Conservation (phyloP, 1,140 invertebrate species). For the Hypsibius dujardini region DNA sequence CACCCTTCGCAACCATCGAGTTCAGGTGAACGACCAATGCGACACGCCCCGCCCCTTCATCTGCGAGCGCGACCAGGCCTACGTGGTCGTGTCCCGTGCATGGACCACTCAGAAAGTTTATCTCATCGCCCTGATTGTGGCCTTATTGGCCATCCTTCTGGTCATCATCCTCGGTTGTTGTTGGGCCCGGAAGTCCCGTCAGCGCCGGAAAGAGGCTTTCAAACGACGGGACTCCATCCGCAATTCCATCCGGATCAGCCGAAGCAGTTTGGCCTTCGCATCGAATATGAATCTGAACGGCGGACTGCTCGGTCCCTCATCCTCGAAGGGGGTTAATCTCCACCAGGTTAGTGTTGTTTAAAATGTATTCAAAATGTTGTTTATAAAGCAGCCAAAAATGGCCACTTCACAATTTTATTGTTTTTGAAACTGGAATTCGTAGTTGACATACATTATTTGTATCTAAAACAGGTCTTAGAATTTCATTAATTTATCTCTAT, state of each 20-base stretch:
- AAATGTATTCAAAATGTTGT: too few relatives aligned
- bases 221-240: constrained; percentile 77
- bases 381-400: too few relatives aligned
- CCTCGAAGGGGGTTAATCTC: too few relatives aligned
- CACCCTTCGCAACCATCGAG: constrained; percentile 47
- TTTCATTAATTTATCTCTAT: too few relatives aligned
- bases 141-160: constrained; percentile 51
- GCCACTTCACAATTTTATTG: too few relatives aligned
- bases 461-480: too few relatives aligned
- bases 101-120: constrained; percentile 55
- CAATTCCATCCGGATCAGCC: constrained; percentile 49
- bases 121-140: constrained; percentile 57
- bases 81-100: constrained; percentile 28
- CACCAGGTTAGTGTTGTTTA: too few relatives aligned
- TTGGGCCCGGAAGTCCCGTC: constrained; percentile 78
- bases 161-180: constrained; percentile 55
- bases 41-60: constrained; percentile 58
- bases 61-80: constrained; percentile 81
- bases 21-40: constrained; percentile 46
- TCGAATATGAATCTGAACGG: neutral
- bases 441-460: too few relatives aligned
- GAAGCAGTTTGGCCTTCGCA: neutral
- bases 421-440: too few relatives aligned
- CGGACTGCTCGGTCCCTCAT: neutral
- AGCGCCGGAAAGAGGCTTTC: constrained; percentile 62